phyloP scores from a whole-genome alignment of 2,797 vertebrate genomes.

The Sebastes minor region DNA sequence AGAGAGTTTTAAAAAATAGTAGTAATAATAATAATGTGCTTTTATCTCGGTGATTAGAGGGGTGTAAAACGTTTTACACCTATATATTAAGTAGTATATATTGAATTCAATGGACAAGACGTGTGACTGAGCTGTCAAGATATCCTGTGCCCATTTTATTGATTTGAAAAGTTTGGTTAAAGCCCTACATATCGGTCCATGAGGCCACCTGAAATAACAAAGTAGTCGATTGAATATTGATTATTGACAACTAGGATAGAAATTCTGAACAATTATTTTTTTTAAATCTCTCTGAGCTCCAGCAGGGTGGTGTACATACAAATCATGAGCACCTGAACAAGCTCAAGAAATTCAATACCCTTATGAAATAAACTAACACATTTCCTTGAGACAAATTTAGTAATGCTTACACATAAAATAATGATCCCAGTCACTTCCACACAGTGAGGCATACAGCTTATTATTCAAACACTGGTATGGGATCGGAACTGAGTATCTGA shows the following conservation, averaged over 20 bases:
- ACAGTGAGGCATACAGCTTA: too few relatives aligned
- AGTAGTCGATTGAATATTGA: too few relatives aligned
- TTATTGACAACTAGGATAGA: too few relatives aligned
- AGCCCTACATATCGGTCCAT: too few relatives aligned
- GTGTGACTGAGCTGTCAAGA: not conserved
- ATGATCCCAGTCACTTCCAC: too few relatives aligned
- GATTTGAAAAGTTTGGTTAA: too few relatives aligned
- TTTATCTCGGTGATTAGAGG: not conserved
- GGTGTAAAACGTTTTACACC: not conserved
- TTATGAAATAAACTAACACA: not conserved
- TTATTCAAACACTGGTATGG: too few relatives aligned
- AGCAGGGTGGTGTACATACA: not conserved
- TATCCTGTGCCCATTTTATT: too few relatives aligned
- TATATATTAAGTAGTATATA: not conserved
- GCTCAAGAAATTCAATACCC: not conserved
- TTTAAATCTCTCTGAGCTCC: not conserved
- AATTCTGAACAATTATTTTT: too few relatives aligned
- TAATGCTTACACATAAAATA: too few relatives aligned
- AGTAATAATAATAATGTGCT: not conserved
- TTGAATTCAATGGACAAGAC: not conserved
- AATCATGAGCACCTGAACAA: not conserved
- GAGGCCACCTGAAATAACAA: fast-evolving
- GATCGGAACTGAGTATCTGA: fast-evolving
- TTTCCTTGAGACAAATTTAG: too few relatives aligned
- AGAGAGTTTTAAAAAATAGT: not conserved